These are phyloP conservation scores for Illadopsis cleaveri DNA, from an alignment of 2,113 vertebrate genomes.

Conservation along the genomic window DNA sequence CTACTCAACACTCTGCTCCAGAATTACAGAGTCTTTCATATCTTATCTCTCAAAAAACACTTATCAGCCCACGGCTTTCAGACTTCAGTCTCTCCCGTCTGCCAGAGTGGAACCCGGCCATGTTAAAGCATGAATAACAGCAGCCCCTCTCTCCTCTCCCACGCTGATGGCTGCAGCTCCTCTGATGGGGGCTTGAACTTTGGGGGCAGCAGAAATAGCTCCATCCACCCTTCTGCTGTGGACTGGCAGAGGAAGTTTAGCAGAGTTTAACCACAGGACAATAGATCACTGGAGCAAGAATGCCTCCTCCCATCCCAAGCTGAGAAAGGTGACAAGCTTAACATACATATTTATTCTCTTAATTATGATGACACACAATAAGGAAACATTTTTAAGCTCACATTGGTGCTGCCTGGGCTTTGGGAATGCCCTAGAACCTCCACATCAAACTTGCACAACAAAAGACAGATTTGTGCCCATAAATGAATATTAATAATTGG, in stretches of 20 bases:
- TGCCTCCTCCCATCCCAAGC: not conserved
- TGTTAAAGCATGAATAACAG: constrained; percentile 40
- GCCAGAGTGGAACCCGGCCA: constrained; percentile 64
- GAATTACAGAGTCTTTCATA: constrained; percentile 62
- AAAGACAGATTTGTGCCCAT: not conserved
- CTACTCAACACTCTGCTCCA: constrained; percentile 56
- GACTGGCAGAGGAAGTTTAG: not conserved
- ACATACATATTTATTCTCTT: not conserved
- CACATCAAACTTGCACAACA: not conserved
- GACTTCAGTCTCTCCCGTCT: constrained; percentile 58
- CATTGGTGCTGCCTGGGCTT: not conserved
- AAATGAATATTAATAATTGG: not conserved
- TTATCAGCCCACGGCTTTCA: constrained; percentile 63
- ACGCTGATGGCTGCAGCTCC: constrained; percentile 27
- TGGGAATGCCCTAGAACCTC: not conserved
- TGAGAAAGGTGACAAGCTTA: not conserved
- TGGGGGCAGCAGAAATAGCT: not conserved
- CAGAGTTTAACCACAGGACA: not conserved
- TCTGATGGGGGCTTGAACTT: constrained; percentile 25
- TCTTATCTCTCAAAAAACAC: constrained; percentile 66
- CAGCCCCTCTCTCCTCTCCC: constrained; percentile 34
- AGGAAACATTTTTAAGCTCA: not conserved
- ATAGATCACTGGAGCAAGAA: not conserved
- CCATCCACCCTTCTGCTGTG: not conserved
- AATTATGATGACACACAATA: not conserved